A percentile compares a stretch with the other conserved stretches of the same genome.
Conservation (phyloP, 2,113 vertebrate species). For the Boleophthalmus pectinirostris region DNA sequence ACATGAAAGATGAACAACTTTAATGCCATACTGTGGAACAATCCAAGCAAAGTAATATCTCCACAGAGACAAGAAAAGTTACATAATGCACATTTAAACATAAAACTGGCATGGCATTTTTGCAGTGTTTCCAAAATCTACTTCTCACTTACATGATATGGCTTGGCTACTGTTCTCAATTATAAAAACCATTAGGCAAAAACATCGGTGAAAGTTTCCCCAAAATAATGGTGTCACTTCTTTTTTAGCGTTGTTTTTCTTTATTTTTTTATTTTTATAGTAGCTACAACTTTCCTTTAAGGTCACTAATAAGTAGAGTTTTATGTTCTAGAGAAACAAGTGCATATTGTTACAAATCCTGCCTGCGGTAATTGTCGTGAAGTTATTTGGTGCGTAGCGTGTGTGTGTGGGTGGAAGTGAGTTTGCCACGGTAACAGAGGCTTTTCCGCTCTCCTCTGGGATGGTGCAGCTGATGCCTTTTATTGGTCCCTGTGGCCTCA, state of each 20-base stretch:
- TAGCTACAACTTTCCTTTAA: neutral
- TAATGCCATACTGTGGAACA: too few relatives aligned
- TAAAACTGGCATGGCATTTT: neutral
- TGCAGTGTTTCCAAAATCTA: neutral
- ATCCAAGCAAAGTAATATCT: too few relatives aligned
- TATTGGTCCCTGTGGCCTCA: slow-evolving; percentile 63
- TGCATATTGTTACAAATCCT: slow-evolving; percentile 9
- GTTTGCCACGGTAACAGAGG: neutral
- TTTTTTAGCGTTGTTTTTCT: neutral
- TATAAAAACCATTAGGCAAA: neutral
- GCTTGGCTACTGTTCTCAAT: neutral
- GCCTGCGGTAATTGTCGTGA: slow-evolving; percentile 18
- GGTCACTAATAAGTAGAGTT: slow-evolving; percentile 10
- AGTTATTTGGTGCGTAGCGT: neutral
- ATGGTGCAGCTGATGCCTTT: slow-evolving; percentile 51
- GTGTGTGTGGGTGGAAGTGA: neutral
- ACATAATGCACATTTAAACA: too few relatives aligned
- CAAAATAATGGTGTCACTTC: neutral
- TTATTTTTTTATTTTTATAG: neutral
- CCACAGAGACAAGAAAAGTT: too few relatives aligned
- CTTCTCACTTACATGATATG: neutral
- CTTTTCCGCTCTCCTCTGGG: slow-evolving; percentile 35
- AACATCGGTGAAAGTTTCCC: neutral
- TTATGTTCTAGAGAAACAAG: slow-evolving; percentile 1
- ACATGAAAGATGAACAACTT: too few relatives aligned